phyloP scores from a whole-genome alignment of 2,113 vertebrate genomes.

The Plotosus lineatus region DNA sequence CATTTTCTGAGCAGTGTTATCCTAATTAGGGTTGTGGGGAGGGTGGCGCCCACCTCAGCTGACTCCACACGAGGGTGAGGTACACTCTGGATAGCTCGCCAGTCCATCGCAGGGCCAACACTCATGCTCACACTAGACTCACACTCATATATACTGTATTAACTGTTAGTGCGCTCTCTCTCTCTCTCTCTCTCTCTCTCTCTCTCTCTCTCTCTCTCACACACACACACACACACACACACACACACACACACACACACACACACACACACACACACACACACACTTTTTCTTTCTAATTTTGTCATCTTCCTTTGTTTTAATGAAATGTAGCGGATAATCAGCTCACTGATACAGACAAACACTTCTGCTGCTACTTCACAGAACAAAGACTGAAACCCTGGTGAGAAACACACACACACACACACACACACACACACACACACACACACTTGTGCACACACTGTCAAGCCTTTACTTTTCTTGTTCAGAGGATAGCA shows the following conservation, averaged over 20 bases:
- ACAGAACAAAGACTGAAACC: constrained; percentile 31
- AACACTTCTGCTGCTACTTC: constrained; percentile 38
- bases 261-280: not conserved
- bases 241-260: not conserved
- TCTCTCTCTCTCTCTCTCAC: too few species aligned
- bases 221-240: too few species aligned
- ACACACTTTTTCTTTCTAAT: constrained; percentile 1
- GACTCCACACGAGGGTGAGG: too few species aligned
- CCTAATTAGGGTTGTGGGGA: too few species aligned
- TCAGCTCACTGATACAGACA: constrained; percentile 49
- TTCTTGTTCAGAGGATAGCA: not conserved
- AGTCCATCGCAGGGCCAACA: too few species aligned
- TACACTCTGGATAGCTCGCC: too few species aligned
- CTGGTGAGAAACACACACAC: not conserved
- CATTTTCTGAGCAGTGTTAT: too few species aligned
- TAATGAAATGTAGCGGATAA: constrained; percentile 44
- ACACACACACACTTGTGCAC: not conserved
- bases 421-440: constrained; percentile 12
- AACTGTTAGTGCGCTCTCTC: too few species aligned
- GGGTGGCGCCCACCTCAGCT: too few species aligned
- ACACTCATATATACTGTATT: too few species aligned
- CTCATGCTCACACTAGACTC: too few species aligned
- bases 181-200: too few species aligned
- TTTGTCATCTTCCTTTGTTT: constrained; percentile 42
- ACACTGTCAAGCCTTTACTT: constrained; percentile 16